Percentiles rank a stretch among this genome's conserved stretches.
phyloP scores from a whole-genome alignment of 2,113 vertebrate genomes.

The Pedetes capensis region DNA sequence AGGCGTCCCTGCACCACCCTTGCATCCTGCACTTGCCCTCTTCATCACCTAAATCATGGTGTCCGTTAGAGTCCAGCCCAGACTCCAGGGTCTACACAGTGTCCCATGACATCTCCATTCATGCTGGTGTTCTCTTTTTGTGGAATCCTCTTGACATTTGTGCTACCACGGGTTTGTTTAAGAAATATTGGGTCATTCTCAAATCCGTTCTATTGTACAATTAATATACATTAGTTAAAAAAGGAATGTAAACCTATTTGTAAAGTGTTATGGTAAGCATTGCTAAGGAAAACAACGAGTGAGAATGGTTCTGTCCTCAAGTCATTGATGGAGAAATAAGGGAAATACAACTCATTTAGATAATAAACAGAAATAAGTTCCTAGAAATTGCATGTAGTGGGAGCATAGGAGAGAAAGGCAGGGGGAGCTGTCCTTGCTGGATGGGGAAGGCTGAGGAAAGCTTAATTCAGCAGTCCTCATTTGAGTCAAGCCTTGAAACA shows the following conservation, averaged over 20 bases:
- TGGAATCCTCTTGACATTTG: not conserved
- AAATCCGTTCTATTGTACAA: not conserved
- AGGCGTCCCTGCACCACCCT: not conserved
- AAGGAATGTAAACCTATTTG: not conserved
- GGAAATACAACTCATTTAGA: too few relatives aligned
- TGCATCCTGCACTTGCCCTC: fast-evolving
- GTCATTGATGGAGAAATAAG: too few relatives aligned
- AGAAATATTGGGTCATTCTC: not conserved
- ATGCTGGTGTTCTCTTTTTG: not conserved
- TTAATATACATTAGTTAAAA: not conserved
- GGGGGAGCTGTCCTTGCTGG: not conserved
- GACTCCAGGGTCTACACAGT: not conserved
- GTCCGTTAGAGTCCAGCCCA: not conserved
- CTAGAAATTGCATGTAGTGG: not conserved
- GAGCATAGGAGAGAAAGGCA: too few relatives aligned
- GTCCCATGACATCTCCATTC: not conserved
- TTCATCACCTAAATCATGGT: not conserved
- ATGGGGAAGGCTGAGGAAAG: not conserved
- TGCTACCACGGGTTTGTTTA: not conserved
- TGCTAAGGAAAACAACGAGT: not conserved
- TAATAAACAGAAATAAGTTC: not conserved
- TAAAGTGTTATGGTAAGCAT: not conserved
- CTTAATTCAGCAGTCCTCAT: too few relatives aligned
- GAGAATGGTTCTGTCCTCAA: not conserved
- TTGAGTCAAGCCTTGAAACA: not conserved